phyloP scores from a whole-genome alignment of 2,888 invertebrate genomes.

The Cenopis cana region DNA sequence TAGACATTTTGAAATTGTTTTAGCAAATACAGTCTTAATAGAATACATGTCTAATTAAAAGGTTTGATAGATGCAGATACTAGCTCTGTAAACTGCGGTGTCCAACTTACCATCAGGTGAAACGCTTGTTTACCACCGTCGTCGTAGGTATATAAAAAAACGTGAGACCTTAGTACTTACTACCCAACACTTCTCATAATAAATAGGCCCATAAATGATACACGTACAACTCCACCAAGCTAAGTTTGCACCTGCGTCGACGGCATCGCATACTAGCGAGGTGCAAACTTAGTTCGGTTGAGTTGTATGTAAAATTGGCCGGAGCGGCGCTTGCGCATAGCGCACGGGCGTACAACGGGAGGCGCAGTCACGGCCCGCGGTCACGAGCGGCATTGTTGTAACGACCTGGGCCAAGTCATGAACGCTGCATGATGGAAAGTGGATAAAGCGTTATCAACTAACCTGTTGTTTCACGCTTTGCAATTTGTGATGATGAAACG shows the following conservation, averaged over 20 bases:
- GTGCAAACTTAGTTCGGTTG: no score
- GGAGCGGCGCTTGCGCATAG: conserved; percentile 49
- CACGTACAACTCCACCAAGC: no score
- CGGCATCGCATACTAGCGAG: no score
- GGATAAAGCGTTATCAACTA: conserved; percentile 15
- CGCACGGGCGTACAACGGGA: conserved; percentile 53
- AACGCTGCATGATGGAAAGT: conserved; percentile 26
- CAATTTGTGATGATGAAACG: not conserved
- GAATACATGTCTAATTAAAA: not conserved
- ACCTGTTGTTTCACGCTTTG: conserved; percentile 19
- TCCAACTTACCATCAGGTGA: no score
- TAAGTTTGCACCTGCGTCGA: no score
- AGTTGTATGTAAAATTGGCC: conserved; percentile 24
- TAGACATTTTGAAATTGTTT: not conserved
- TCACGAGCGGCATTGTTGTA: conserved; percentile 70
- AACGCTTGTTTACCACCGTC: no score
- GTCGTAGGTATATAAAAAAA: no score
- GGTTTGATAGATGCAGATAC: not conserved
- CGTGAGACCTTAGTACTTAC: not conserved
- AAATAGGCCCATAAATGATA: conserved; percentile 11
- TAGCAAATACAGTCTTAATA: not conserved
- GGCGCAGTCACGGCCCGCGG: conserved; percentile 72
- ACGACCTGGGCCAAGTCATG: conserved; percentile 47
- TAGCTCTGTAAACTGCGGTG: no score
- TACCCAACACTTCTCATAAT: conserved; percentile 17